Conservation (phyloP, 2,888 invertebrate genomes). For the Polydrusus cervinus region DNA sequence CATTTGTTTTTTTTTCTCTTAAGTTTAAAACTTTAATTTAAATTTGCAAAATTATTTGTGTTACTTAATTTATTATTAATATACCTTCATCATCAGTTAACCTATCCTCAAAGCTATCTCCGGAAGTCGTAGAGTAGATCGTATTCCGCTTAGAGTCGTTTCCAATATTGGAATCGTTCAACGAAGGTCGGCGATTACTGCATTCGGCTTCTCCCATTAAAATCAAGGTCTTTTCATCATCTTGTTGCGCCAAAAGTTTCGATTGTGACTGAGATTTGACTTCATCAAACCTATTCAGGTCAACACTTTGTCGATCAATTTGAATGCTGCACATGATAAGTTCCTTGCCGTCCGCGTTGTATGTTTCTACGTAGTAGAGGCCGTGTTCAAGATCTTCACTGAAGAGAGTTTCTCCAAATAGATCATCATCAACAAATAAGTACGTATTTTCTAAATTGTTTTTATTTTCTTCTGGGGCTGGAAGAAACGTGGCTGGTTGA, state of each 20-base stretch:
- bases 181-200: not conserved
- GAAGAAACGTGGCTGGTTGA: not conserved
- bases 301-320: constrained; percentile 57
- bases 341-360: constrained; percentile 63
- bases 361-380: constrained; percentile 62
- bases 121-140: constrained; percentile 58
- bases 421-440: constrained; percentile 40
- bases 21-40: no score
- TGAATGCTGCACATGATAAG: constrained; percentile 60
- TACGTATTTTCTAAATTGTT: not conserved
- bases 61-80: not conserved
- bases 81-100: constrained; percentile 40
- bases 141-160: constrained; percentile 58
- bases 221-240: constrained; percentile 30
- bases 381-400: constrained; percentile 57
- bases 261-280: constrained; percentile 12
- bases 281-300: constrained; percentile 40
- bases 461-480: not conserved
- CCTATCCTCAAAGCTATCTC: constrained; percentile 49
- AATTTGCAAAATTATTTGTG: not conserved
- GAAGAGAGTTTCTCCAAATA: constrained; percentile 54
- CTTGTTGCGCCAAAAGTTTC: constrained; percentile 22
- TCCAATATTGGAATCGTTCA: constrained; percentile 30
- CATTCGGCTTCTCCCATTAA: constrained; percentile 17
- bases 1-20: no score